A percentile compares a stretch with the other conserved stretches of the same genome.
These are phyloP conservation scores for Charaxes varanes DNA, from an alignment of 1,140 invertebrate genomes.

Conservation along the genomic window DNA sequence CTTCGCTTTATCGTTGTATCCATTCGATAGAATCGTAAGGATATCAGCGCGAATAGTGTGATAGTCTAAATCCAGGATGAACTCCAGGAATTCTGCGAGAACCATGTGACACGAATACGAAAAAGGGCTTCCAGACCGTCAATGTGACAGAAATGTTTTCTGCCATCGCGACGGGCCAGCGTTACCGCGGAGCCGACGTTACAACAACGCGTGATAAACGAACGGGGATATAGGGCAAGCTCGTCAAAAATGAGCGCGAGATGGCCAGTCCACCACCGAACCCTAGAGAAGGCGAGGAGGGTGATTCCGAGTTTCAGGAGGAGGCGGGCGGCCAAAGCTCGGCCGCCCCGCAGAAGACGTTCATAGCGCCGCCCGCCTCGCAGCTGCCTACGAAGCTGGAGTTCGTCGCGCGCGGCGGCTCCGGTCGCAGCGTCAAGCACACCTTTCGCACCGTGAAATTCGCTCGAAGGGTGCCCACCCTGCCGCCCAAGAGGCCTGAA, in stretches of 20 bases:
- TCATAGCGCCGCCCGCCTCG: slow-evolving; percentile 58
- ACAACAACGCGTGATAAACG: slow-evolving; percentile 56
- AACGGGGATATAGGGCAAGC: slow-evolving; percentile 60
- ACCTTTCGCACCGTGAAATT: slow-evolving; percentile 67
- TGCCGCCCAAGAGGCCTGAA: slow-evolving; percentile 39
- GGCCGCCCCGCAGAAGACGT: slow-evolving; percentile 67
- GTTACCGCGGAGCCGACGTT: slow-evolving; percentile 45
- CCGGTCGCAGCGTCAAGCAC: slow-evolving; percentile 66
- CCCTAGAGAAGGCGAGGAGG: slow-evolving; percentile 66
- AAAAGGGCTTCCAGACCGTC: slow-evolving; percentile 71
- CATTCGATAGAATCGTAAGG: slow-evolving; percentile 30
- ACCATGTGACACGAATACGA: slow-evolving; percentile 74
- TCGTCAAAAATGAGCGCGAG: slow-evolving; percentile 72
- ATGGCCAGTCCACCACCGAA: slow-evolving; percentile 73
- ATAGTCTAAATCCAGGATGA: slow-evolving; percentile 25
- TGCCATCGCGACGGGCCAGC: slow-evolving; percentile 64
- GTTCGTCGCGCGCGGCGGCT: slow-evolving; percentile 50
- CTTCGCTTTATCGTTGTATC: slow-evolving; percentile 37
- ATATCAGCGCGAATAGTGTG: slow-evolving; percentile 21
- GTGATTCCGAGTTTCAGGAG: slow-evolving; percentile 57
- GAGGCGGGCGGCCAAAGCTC: slow-evolving; percentile 55
- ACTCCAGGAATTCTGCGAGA: slow-evolving; percentile 55
- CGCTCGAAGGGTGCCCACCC: slow-evolving; percentile 53
- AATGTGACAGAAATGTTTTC: slow-evolving; percentile 74
- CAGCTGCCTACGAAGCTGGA: slow-evolving; percentile 61